These are phyloP conservation scores for Physocephala rufipes DNA, from an alignment of 2,888 invertebrate genomes.

Conservation along the genomic window DNA sequence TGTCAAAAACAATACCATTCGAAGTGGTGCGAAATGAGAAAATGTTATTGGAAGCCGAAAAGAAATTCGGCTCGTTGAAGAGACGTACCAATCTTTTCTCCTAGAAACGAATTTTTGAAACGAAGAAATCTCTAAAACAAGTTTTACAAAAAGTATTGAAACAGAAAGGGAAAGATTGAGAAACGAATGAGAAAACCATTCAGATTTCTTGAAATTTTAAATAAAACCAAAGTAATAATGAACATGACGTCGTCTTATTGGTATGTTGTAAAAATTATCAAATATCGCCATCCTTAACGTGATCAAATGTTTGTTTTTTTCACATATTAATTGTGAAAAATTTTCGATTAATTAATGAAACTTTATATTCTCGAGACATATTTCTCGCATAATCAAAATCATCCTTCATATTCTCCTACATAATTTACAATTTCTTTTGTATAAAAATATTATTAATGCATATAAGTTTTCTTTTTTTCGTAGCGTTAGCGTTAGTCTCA, in stretches of 20 bases:
- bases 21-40: constrained; percentile 72
- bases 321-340: background rate
- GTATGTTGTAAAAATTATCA: background rate
- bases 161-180: constrained; percentile 30
- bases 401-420: no score
- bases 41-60: constrained; percentile 66
- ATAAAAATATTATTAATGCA: no score
- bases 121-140: constrained; percentile 52
- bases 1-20: constrained; percentile 69
- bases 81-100: constrained; percentile 69
- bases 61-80: constrained; percentile 67
- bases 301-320: background rate
- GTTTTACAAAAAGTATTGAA: constrained; percentile 50
- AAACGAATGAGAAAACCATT: background rate
- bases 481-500: no score
- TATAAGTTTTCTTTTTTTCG: no score
- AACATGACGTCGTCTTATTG: background rate
- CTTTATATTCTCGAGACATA: no score
- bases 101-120: constrained; percentile 59
- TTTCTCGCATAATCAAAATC: no score
- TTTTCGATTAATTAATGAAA: background rate
- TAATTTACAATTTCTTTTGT: no score
- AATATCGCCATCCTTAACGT: background rate
- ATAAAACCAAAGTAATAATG: background rate
- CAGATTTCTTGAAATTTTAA: background rate